These are phyloP conservation scores for Tipula confusa DNA, from an alignment of 2,888 invertebrate genomes.

Conservation along the genomic window DNA sequence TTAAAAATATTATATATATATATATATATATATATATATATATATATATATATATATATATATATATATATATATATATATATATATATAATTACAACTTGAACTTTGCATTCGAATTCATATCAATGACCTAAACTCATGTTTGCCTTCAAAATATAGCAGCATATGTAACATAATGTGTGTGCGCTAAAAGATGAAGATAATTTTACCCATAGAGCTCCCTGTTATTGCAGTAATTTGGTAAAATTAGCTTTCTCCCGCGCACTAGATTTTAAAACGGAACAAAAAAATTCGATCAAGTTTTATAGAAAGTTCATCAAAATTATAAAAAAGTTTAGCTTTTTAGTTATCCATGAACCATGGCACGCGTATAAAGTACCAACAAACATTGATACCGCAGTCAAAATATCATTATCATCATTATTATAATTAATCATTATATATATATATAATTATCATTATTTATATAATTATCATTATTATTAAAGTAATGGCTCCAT, in stretches of 20 bases:
- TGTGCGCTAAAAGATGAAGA: not conserved
- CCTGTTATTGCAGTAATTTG: not conserved
- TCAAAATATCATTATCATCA: not conserved
- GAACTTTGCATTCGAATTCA: not conserved
- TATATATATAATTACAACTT: not conserved
- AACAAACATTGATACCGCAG: not conserved
- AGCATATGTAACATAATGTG: not conserved
- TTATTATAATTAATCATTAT: not conserved
- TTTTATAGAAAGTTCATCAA: not conserved
- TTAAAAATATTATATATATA: too few relatives aligned
- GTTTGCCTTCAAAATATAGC: not conserved
- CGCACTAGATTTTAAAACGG: not conserved
- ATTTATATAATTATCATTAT: too few relatives aligned
- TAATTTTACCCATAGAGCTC: not conserved
- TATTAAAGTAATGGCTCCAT: too few relatives aligned
- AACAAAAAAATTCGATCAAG: not conserved
- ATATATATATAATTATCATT: too few relatives aligned
- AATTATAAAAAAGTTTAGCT: not conserved
- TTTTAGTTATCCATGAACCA: not conserved
- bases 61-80: too few relatives aligned
- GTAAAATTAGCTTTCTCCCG: not conserved
- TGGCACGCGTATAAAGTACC: not conserved
- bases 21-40: too few relatives aligned
- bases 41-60: too few relatives aligned
- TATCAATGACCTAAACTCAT: not conserved